Base-by-base conservation (phyloP, 2,113 vertebrate genomes). In the Xenopus borealis region DNA sequence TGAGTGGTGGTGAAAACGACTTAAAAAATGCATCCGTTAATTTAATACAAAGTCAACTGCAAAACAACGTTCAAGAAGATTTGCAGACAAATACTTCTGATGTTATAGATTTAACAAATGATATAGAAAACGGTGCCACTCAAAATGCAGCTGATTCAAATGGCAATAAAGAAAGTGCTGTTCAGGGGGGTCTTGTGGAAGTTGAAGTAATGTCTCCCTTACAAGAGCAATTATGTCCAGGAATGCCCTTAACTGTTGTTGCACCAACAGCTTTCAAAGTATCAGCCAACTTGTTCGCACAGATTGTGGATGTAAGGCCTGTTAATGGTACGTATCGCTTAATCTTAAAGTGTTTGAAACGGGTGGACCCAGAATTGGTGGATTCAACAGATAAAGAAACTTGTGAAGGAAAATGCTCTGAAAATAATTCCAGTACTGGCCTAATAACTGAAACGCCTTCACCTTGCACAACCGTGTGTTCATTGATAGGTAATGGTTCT, bases 241-340 rank as follows among this genome's bases (percentile, higher is more conserved):
- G 93, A 44, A 84, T 92, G 81, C 94, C 96, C 2, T 81, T 98
- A 72, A 98, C 93, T 0, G 93, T 97, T 1, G 86, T 95, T 71
- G 91, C 95, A 0, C 96, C 97, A 0, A 89, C 95, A 11, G 93
- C 95, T 66, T 87, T 98, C 2, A 88, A 90, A 3, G 94, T 98
- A 63, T 96, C 95, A 4, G 88, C 92, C 0, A 96, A 95, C 76
- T 98, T 96, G 81, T 83, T 96, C 75, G 95, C 96, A 59, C 94
- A 99, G 82, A 79, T 99, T 64, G 88, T 97, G n/a, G 94, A 98
- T 12, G 92, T 98, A 57, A 98, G 95, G 86, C 93, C 94, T 17
- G 92, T 96, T 52, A 95, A 97, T 0, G 94, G 94, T 23, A 88
- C 93, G 0, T 96, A 94, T 59, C 95, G 97, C 66, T 82, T 99